phyloP scores from a whole-genome alignment of 2,888 invertebrate genomes.

The Cynaeus angustus region DNA sequence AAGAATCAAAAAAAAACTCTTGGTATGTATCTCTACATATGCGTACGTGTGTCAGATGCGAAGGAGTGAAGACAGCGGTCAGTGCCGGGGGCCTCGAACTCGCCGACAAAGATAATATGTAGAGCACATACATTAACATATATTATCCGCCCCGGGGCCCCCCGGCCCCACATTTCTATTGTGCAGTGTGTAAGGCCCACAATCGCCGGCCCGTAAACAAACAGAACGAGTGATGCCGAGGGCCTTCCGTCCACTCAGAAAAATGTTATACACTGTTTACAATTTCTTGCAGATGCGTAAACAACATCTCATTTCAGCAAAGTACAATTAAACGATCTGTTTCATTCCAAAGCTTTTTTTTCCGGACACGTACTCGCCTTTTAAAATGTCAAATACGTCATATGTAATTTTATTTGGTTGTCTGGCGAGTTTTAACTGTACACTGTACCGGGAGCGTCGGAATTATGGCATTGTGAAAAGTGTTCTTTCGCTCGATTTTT shows the following conservation, averaged over 20 bases:
- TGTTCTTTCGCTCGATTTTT: slow-evolving; percentile 40
- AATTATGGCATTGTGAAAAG: slow-evolving; percentile 30
- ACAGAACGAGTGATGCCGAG: slow-evolving; percentile 50
- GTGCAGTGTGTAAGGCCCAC: slow-evolving; percentile 58
- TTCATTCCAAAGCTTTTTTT: no score
- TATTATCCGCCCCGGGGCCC: slow-evolving; percentile 65
- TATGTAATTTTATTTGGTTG: slow-evolving; percentile 65
- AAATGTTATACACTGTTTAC: not conserved
- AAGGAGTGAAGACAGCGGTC: slow-evolving; percentile 58
- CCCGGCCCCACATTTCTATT: slow-evolving; percentile 56
- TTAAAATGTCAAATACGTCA: slow-evolving; percentile 67
- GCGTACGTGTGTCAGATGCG: slow-evolving; percentile 53
- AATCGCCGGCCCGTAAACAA: slow-evolving; percentile 60
- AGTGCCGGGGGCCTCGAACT: slow-evolving; percentile 62
- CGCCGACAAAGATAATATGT: slow-evolving; percentile 71
- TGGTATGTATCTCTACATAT: not conserved
- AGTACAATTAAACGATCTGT: no score
- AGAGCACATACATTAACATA: slow-evolving; percentile 71
- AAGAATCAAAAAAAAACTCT: not conserved
- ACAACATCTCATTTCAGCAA: no score
- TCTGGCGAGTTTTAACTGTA: slow-evolving; percentile 57
- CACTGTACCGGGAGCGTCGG: slow-evolving; percentile 38
- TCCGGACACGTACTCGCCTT: no score
- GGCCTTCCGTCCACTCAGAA: slow-evolving; percentile 51
- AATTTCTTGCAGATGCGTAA: not conserved